Evolutionary conservation across 2,113 vertebrate genomes (phyloP), one percentile per base, ranked within the genome.

Genomic region (Aegotheles bennettii): DNA sequence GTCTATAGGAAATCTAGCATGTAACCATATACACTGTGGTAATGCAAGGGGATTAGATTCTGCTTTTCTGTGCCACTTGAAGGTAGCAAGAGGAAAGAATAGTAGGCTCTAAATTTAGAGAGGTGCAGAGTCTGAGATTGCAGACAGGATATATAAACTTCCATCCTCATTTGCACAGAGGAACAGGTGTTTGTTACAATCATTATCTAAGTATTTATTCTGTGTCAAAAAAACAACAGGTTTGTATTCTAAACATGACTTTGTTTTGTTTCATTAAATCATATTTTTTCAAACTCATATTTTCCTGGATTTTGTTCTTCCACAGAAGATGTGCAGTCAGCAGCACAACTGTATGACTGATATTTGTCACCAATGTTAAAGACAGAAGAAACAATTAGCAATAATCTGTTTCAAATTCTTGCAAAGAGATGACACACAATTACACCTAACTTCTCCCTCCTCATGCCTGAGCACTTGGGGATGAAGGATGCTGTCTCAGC

Each of bases 151-250:
- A 56, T 11, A 84, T 51, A 74, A 89, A 75, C 42, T 84, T 95
- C 69, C 87, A 75, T 81, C 60, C n/a, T 51, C 65, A 42, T 71
- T 78, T 60, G 60, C 40, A 59, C 69, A n/a, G 2, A 33, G 23
- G 33, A 89, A 79, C 87, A 93, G 77, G 74, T 96, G 81, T 56
- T 80, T n/a, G 40, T 60, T 80, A 89, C 69, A 89, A 47, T 79
- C 60, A 38, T 47, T 35, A 87, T 57, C 69, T 26, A 56, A 60
- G 47, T 36, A 56, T 60, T 84, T 89, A 47, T 84, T 88, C 54
- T 81, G 12, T 60, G 38, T 60, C 77, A 82, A 67, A 56, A 71
- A 91, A 89, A 81, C 17, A 71, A 91, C 28, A 24, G 38, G 20
- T 28, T 59, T 89, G 38, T 71, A 84, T 59, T 81, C 64, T 21